Percentiles rank a stretch among this genome's conserved stretches.
Evolutionary conservation across 2,888 invertebrate species (phyloP).

Genomic region (Oxytorus armatus): DNA sequence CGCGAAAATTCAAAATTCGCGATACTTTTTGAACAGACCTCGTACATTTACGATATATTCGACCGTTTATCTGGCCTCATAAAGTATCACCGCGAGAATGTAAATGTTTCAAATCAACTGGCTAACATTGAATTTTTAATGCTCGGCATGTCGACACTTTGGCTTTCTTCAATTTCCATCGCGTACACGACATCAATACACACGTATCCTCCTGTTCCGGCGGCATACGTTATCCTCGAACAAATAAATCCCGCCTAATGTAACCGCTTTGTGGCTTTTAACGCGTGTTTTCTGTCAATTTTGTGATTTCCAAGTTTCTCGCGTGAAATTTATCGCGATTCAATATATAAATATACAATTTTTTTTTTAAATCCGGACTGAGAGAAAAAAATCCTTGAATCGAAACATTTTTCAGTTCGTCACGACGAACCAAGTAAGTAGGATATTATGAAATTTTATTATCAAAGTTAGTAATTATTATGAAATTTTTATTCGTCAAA

Average conservation of each 20-base stretch:
- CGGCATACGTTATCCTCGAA: conserved; percentile 38
- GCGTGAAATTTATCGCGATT: conserved; percentile 25
- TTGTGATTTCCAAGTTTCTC: conserved; percentile 6
- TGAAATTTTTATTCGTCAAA: background rate
- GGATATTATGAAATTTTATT: too few relatives aligned
- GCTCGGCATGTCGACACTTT: conserved; percentile 71
- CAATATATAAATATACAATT: too few relatives aligned
- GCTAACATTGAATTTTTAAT: conserved; percentile 50
- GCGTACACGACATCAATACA: conserved; percentile 67
- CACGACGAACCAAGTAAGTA: background rate
- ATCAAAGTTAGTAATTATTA: background rate
- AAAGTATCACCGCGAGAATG: conserved; percentile 8
- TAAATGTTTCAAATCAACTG: background rate
- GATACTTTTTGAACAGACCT: too few relatives aligned
- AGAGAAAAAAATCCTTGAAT: too few relatives aligned
- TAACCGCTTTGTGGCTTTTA: conserved; percentile 17
- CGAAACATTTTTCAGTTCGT: too few relatives aligned
- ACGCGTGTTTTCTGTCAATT: conserved; percentile 44
- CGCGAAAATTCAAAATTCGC: too few relatives aligned
- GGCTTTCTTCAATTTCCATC: conserved; percentile 78
- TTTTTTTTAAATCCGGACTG: too few relatives aligned
- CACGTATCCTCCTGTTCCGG: conserved; percentile 32
- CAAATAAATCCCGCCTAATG: conserved; percentile 17
- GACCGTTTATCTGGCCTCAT: background rate
- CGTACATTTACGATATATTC: conserved; percentile 13